Percentiles rank a stretch among this genome's conserved stretches.
These are phyloP conservation scores for Notolabrus celidotus DNA, from an alignment of 2,797 vertebrate species.

Conservation along the genomic window DNA sequence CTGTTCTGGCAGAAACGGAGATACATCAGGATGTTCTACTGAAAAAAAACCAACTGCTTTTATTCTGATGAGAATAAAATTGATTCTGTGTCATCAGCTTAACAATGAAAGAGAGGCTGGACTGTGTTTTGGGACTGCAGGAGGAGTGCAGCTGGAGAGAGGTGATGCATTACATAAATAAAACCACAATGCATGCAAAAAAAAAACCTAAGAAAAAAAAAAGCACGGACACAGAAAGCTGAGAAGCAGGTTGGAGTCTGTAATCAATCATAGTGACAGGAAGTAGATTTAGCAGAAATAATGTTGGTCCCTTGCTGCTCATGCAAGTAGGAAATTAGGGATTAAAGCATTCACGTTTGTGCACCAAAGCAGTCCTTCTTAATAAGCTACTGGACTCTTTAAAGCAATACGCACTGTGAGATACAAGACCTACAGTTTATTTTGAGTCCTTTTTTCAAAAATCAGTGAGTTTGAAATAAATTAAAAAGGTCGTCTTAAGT, in stretches of 20 bases:
- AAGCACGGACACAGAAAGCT: slow-evolving; percentile 11
- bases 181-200: slow-evolving; percentile 46
- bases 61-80: slow-evolving; percentile 37
- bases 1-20: slow-evolving; percentile 10
- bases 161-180: slow-evolving; percentile 61
- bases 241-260: slow-evolving; percentile 28
- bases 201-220: slow-evolving; percentile 15
- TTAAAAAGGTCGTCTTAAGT: too few species aligned
- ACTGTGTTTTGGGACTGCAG: slow-evolving; percentile 39
- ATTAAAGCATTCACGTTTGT: slow-evolving; percentile 21
- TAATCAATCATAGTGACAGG: slow-evolving; percentile 72
- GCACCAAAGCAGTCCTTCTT: neutral
- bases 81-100: slow-evolving; percentile 40
- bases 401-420: too few species aligned
- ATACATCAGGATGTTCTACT: slow-evolving; percentile 20
- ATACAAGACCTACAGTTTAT: too few species aligned
- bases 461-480: neutral
- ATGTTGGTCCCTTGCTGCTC: slow-evolving; percentile 19
- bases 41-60: slow-evolving; percentile 35
- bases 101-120: slow-evolving; percentile 34
- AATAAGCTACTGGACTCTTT: slow-evolving; percentile 1
- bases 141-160: slow-evolving; percentile 10
- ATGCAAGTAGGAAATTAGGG: slow-evolving; percentile 36
- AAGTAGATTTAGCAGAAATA: slow-evolving; percentile 62
- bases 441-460: slow-evolving; percentile 15